Conservation (phyloP, 2,113 vertebrate species). For the Heteronetta atricapilla region DNA sequence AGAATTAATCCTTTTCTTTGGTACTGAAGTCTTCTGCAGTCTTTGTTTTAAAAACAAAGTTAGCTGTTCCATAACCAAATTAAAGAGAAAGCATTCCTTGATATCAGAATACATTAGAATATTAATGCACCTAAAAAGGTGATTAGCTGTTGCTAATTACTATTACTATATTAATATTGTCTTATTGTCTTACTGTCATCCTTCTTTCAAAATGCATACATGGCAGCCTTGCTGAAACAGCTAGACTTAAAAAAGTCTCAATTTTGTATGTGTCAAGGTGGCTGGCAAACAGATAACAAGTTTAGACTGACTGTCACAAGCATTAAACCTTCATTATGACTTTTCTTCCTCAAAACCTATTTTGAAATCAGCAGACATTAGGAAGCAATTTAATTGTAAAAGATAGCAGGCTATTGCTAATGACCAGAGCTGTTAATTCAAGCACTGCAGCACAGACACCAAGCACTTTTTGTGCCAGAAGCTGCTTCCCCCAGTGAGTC, state of each 20-base stretch:
- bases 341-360: not conserved
- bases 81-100: not conserved
- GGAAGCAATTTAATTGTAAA: not conserved
- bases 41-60: not conserved
- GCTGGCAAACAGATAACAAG: not conserved
- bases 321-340: not conserved
- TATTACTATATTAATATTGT: too few relatives aligned
- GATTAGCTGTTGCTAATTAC: not conserved
- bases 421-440: not conserved
- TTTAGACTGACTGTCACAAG: not conserved
- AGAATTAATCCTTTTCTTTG: not conserved
- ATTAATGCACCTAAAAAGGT: not conserved
- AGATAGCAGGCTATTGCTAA: not conserved
- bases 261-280: not conserved
- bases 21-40: not conserved
- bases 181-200: not conserved
- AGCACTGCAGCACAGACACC: not conserved
- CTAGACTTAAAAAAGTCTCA: not conserved
- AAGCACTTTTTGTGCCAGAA: not conserved
- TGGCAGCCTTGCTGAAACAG: not conserved
- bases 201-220: not conserved
- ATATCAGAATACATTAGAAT: rapidly evolving
- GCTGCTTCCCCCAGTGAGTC: not conserved
- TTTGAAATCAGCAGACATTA: not conserved
- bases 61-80: not conserved